Conservation (phyloP, 92 coral and sea anemone genomes). For the Anthopleura xanthogrammica region DNA sequence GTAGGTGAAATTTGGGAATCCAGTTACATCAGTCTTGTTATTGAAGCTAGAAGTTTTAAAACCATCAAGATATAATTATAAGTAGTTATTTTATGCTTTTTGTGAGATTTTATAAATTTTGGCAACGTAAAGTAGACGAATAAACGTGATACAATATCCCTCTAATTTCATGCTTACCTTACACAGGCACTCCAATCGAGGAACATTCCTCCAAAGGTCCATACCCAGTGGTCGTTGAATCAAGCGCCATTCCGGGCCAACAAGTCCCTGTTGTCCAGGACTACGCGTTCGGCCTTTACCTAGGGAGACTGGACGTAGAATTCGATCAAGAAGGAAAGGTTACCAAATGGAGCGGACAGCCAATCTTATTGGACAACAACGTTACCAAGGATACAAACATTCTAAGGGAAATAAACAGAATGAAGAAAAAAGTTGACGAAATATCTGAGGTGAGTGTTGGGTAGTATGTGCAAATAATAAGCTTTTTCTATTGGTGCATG, state of each 20-base stretch:
- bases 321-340: slow-evolving; percentile 69
- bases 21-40: too few relatives aligned
- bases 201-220: slow-evolving; percentile 64
- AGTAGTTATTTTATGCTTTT: too few relatives aligned
- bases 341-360: slow-evolving; percentile 84
- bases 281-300: slow-evolving; percentile 73
- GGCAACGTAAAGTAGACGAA: too few relatives aligned
- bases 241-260: slow-evolving; percentile 39
- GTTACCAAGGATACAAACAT: slow-evolving; percentile 52
- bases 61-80: too few relatives aligned
- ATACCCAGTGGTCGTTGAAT: slow-evolving; percentile 76
- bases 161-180: background rate
- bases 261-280: slow-evolving; percentile 85
- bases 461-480: too few relatives aligned
- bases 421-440: slow-evolving; percentile 67
- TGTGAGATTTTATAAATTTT: too few relatives aligned
- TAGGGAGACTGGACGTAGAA: slow-evolving; percentile 76
- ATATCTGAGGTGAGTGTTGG: slow-evolving; percentile 51
- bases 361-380: slow-evolving; percentile 64
- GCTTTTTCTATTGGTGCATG: background rate
- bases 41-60: too few relatives aligned
- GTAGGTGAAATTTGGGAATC: too few relatives aligned
- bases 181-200: slow-evolving; percentile 69
- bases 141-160: background rate
- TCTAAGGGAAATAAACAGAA: slow-evolving; percentile 34